phyloP scores from a whole-genome alignment of 2,888 invertebrate species.

The Pecten maximus region DNA sequence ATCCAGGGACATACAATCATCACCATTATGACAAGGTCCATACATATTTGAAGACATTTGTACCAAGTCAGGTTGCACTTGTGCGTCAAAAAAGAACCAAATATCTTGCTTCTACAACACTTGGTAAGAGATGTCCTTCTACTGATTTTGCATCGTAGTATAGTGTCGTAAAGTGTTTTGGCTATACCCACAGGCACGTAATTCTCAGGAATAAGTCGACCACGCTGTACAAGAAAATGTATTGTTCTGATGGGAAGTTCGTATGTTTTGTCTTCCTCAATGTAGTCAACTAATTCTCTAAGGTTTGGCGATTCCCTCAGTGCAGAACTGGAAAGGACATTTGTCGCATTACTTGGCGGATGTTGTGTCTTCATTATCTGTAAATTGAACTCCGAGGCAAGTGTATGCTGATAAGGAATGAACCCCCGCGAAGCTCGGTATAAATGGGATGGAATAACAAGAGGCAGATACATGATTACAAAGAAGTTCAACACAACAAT shows the following conservation, averaged over 20 bases:
- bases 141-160: slow-evolving; percentile 74
- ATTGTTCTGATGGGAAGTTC: slow-evolving; percentile 58
- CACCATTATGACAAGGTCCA: slow-evolving; percentile 64
- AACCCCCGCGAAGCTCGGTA: slow-evolving; percentile 59
- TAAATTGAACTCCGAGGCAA: not conserved
- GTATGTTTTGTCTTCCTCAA: slow-evolving; percentile 52
- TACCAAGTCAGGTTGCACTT: slow-evolving; percentile 64
- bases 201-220: slow-evolving; percentile 64
- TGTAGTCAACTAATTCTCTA: slow-evolving; percentile 47
- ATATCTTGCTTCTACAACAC: slow-evolving; percentile 69
- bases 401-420: slow-evolving; percentile 37
- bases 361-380: slow-evolving; percentile 6
- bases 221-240: slow-evolving; percentile 63
- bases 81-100: slow-evolving; percentile 37
- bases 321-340: slow-evolving; percentile 42
- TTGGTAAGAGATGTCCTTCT: slow-evolving; percentile 64
- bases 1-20: slow-evolving; percentile 72
- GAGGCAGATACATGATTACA: slow-evolving; percentile 72
- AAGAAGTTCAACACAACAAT: slow-evolving; percentile 70
- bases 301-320: slow-evolving; percentile 51
- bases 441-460: slow-evolving; percentile 67
- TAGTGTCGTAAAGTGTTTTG: slow-evolving; percentile 67
- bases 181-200: slow-evolving; percentile 69
- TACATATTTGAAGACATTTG: slow-evolving; percentile 60
- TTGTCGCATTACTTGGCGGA: not conserved